A percentile compares a stretch with the other conserved stretches of the same genome.
Evolutionary conservation across 2,888 invertebrate genomes (phyloP).

Genomic region (Neria commutata): DNA sequence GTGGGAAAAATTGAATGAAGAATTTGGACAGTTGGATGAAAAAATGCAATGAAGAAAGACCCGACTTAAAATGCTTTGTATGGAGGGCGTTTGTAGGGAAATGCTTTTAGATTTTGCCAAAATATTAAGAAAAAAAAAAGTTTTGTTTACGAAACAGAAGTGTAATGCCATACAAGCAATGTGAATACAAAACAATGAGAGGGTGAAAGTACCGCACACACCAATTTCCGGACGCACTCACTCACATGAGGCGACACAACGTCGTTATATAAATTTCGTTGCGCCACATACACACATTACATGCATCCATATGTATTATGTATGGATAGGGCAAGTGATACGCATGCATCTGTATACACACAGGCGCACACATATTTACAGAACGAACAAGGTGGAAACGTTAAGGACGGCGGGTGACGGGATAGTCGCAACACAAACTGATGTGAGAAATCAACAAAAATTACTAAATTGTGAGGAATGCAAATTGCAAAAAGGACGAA

Average conservation of each 20-base stretch:
- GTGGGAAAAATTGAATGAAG: too few relatives aligned
- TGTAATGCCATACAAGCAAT: too few relatives aligned
- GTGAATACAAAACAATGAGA: too few relatives aligned
- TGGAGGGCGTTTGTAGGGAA: too few relatives aligned
- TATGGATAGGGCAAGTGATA: constrained; percentile 1
- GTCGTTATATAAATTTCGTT: too few relatives aligned
- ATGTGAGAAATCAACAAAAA: constrained; percentile 50
- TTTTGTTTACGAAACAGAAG: too few relatives aligned
- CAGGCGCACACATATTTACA: constrained; percentile 41
- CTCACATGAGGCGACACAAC: constrained; percentile 24
- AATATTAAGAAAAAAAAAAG: too few relatives aligned
- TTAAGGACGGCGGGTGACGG: neutral
- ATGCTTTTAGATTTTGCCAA: too few relatives aligned
- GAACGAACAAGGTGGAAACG: constrained; percentile 29
- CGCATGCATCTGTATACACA: constrained; percentile 2
- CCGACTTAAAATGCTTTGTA: too few relatives aligned
- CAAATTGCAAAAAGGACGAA: constrained; percentile 7
- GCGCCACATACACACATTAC: constrained; percentile 40
- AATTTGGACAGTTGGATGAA: too few relatives aligned
- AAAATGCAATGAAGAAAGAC: too few relatives aligned
- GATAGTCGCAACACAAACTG: constrained; percentile 47
- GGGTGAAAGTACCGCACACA: too few relatives aligned
- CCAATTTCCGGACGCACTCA: constrained; percentile 29
- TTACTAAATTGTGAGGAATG: neutral
- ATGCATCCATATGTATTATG: constrained; percentile 36